Conservation (phyloP, 2,113 vertebrate genomes). For the Mohoua ochrocephala region DNA sequence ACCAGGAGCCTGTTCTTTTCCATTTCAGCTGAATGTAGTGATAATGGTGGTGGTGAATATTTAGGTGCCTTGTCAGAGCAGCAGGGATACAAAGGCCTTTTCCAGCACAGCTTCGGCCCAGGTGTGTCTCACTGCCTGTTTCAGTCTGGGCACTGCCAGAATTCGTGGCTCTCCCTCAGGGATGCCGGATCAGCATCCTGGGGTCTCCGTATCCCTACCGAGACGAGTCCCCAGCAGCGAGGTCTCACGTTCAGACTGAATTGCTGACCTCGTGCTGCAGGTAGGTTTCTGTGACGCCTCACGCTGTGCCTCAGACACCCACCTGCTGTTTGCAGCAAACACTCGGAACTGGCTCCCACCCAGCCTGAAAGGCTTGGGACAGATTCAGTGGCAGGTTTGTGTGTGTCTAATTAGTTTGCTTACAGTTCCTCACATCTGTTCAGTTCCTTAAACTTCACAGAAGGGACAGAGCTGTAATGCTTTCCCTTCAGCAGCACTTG, state of each 20-base stretch:
- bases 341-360: conserved; percentile 5
- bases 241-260: fast-evolving
- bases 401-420: conserved; percentile 38
- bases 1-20: neutral
- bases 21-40: neutral
- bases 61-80: neutral
- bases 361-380: conserved; percentile 33
- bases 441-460: conserved; percentile 36
- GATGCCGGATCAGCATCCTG: neutral
- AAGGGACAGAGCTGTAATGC: neutral
- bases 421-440: conserved; percentile 47
- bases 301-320: neutral
- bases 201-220: neutral
- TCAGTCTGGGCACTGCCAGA: neutral
- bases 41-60: neutral
- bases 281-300: neutral
- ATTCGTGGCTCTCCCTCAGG: neutral
- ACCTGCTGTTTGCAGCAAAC: conserved; percentile 22
- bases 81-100: neutral
- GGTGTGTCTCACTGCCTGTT: neutral
- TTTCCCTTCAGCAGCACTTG: conserved; percentile 22
- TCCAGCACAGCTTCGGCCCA: neutral
- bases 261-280: neutral
- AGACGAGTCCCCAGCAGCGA: fast-evolving
- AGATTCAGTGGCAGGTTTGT: conserved; percentile 19